A percentile compares a stretch with the other conserved stretches of the same genome.
These are phyloP conservation scores for Ochropacha duplaris DNA, from an alignment of 2,888 invertebrate genomes.

Conservation along the genomic window DNA sequence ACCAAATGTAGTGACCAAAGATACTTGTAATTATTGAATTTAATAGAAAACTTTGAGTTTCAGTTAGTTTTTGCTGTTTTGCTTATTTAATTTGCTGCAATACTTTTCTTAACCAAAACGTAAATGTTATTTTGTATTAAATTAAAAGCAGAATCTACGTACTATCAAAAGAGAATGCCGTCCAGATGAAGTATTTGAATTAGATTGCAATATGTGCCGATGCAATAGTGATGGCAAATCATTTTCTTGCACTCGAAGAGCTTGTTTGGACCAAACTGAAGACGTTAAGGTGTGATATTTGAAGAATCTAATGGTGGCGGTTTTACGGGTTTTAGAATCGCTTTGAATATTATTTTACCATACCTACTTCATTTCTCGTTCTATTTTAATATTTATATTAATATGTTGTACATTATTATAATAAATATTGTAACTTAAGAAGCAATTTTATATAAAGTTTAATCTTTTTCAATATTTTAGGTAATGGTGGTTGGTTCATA, in stretches of 20 bases:
- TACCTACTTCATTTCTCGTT: no score
- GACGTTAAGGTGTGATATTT: slow-evolving; percentile 48
- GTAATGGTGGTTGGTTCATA: background rate
- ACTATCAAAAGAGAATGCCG: slow-evolving; percentile 62
- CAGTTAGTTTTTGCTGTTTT: background rate
- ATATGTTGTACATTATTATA: no score
- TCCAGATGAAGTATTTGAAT: slow-evolving; percentile 77
- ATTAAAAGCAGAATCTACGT: slow-evolving; percentile 47
- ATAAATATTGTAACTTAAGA: no score
- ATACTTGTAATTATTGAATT: no score
- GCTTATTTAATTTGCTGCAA: background rate
- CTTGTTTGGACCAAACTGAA: slow-evolving; percentile 51
- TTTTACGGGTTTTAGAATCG: background rate
- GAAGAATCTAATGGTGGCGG: slow-evolving; percentile 8
- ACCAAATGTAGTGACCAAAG: no score
- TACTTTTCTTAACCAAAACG: background rate
- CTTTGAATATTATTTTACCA: background rate
- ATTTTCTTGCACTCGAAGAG: slow-evolving; percentile 77
- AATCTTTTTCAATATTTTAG: background rate
- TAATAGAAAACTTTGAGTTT: no score
- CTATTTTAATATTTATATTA: no score
- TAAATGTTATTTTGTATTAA: background rate
- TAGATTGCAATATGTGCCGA: slow-evolving; percentile 83
- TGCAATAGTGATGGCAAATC: slow-evolving; percentile 81
- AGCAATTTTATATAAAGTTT: no score